Evolutionary conservation across 2,797 vertebrate genomes (phyloP), one percentile per base, ranked within the genome.

Genomic region (Sphaeramia orbicularis): DNA sequence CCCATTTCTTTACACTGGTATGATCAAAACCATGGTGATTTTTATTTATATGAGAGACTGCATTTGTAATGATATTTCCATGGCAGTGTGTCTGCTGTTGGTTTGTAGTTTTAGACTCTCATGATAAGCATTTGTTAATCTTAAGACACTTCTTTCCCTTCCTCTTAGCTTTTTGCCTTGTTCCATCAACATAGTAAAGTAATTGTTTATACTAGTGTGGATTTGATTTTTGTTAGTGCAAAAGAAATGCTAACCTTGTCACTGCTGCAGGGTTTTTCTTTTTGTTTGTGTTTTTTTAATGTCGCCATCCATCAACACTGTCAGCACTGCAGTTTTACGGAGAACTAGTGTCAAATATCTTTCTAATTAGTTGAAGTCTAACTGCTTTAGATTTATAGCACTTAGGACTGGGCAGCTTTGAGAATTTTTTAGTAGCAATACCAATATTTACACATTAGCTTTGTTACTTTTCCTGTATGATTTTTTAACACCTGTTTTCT

Each of bases 171-270:
- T 90, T 49, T 87, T 41, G 44, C 56, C 47, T 62, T 75, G 27
- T 73, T 71, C 35, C 61, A 83, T 67, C 67, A 80, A 62, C 71
- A 82, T 70, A 86, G 73, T 88, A 75, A 81, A 74, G 73, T 60
- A 75, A 85, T 75, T 43, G 66, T 62, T 81, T 64, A 63, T 67
- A 65, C 40, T 43, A 76, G n/a, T 71, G 38, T 71, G 19, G 53
- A 67, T 71, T 76, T 82, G 50, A 52, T 73, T 72, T 41, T 77
- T 72, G 36, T 81, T 78, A 58, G 54, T 54, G 81, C 51, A 80
- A 78, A 80, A 87, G 91, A 94, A 92, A 86, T 97, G 96, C 95
- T 97, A 98, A 97, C 96, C 94, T 95, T 94, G 94, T 94, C 92
- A 88, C 67, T 58, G 59, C 66, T 61, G 32, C 49, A 59, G 45